phyloP scores from a whole-genome alignment of 2,888 invertebrate genomes.

The Leptinotarsa tumamoca region DNA sequence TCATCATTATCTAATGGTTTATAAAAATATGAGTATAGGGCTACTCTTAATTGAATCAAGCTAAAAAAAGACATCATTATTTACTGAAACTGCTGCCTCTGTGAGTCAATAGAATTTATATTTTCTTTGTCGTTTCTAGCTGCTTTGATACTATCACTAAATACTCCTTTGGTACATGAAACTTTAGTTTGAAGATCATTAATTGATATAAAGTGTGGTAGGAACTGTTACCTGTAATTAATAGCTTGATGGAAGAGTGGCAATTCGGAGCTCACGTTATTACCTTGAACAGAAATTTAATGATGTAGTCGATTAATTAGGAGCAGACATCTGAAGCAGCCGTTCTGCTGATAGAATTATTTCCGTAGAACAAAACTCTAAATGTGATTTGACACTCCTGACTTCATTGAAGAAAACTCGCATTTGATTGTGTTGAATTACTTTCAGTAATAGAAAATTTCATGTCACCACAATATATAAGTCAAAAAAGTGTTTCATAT shows the following conservation, averaged over 20 bases:
- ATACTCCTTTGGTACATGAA: constrained; percentile 32
- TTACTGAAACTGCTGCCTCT: constrained; percentile 2
- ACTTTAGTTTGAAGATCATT: constrained; percentile 31
- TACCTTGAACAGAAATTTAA: neutral
- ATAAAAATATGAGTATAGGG: neutral
- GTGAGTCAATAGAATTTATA: constrained; percentile 13
- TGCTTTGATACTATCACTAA: constrained; percentile 36
- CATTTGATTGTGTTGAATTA: too few relatives aligned
- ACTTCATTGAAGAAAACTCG: too few relatives aligned
- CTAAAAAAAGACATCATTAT: neutral
- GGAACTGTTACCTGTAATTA: constrained; percentile 28
- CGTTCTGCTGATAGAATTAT: too few relatives aligned
- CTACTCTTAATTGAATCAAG: neutral
- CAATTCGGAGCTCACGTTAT: neutral
- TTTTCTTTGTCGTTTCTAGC: constrained; percentile 33
- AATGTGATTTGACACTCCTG: too few relatives aligned
- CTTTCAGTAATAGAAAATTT: too few relatives aligned
- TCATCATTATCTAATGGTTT: too few relatives aligned
- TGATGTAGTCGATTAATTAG: too few relatives aligned
- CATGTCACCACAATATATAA: too few relatives aligned
- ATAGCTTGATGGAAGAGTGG: neutral
- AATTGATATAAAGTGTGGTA: constrained; percentile 33
- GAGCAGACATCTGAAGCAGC: too few relatives aligned
- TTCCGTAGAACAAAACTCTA: too few relatives aligned
- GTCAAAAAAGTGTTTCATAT: too few relatives aligned